phyloP scores from a whole-genome alignment of 2,888 invertebrate genomes.

The Orgyia antiqua region DNA sequence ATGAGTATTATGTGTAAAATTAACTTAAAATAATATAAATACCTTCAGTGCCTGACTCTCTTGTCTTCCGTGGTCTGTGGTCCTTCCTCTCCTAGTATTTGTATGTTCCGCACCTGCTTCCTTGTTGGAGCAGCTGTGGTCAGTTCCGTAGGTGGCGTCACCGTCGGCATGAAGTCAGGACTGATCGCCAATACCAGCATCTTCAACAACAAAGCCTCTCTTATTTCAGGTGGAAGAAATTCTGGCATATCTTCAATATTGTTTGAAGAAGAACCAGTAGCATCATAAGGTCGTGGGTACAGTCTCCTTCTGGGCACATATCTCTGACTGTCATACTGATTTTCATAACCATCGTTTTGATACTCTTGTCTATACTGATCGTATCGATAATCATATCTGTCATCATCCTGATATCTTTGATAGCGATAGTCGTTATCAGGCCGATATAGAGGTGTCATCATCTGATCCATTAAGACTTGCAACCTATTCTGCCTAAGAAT shows the following conservation, averaged over 20 bases:
- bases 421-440: slow-evolving; percentile 46
- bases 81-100: slow-evolving; percentile 83
- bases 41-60: slow-evolving; percentile 48
- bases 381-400: slow-evolving; percentile 58
- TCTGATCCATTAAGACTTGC: slow-evolving; percentile 75
- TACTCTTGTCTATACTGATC: slow-evolving; percentile 61
- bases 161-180: slow-evolving; percentile 72
- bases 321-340: slow-evolving; percentile 67
- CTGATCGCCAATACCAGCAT: slow-evolving; percentile 86
- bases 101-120: slow-evolving; percentile 83
- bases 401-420: slow-evolving; percentile 58
- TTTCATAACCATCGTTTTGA: slow-evolving; percentile 60
- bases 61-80: slow-evolving; percentile 40
- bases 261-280: slow-evolving; percentile 57
- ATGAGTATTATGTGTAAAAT: slow-evolving; percentile 44
- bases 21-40: slow-evolving; percentile 37
- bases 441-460: slow-evolving; percentile 53
- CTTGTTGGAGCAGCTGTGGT: slow-evolving; percentile 72
- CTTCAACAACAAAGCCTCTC: slow-evolving; percentile 83
- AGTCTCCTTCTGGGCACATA: slow-evolving; percentile 59
- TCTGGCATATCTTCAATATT: slow-evolving; percentile 74
- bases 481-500: slow-evolving; percentile 80
- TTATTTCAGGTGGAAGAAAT: slow-evolving; percentile 82
- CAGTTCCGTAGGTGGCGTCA: slow-evolving; percentile 59
- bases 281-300: slow-evolving; percentile 59